Conservation (phyloP, 2,888 invertebrate species). For the Aphidoletes aphidimyza region DNA sequence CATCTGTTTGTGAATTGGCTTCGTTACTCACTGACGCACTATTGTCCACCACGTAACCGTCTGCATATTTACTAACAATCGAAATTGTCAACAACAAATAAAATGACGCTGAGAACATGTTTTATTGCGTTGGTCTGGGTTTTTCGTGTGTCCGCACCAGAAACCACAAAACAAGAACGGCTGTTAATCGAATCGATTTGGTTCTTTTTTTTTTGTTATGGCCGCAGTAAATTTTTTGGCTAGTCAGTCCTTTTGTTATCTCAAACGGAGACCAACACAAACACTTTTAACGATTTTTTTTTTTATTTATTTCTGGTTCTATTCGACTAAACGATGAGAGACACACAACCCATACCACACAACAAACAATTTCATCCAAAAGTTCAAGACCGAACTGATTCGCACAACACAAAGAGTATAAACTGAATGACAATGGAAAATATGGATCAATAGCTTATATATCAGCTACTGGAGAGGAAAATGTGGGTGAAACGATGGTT, state of each 20-base stretch:
- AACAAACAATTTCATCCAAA: not conserved
- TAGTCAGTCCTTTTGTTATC: not conserved
- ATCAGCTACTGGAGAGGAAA: constrained; percentile 49
- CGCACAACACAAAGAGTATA: not conserved
- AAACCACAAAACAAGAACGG: too few relatives aligned
- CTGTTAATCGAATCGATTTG: too few relatives aligned
- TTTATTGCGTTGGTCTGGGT: not conserved
- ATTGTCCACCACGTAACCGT: constrained; percentile 31
- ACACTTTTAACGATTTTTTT: too few relatives aligned
- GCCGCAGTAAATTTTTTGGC: not conserved
- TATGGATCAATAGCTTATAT: constrained; percentile 28
- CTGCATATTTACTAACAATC: constrained; percentile 2
- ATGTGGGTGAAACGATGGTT: not conserved
- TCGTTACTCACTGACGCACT: constrained; percentile 2
- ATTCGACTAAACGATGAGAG: not conserved
- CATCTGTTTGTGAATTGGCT: constrained; percentile 25
- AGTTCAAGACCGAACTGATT: not conserved
- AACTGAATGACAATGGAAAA: constrained; percentile 38
- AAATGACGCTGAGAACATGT: not conserved
- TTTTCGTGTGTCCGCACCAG: not conserved
- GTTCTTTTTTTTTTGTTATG: too few relatives aligned
- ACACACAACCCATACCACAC: not conserved
- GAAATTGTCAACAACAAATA: constrained; percentile 14
- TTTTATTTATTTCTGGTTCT: not conserved
- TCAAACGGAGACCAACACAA: not conserved